Conservation (phyloP, 2,888 invertebrate genomes). For the Trichogramma dendrolimi region DNA sequence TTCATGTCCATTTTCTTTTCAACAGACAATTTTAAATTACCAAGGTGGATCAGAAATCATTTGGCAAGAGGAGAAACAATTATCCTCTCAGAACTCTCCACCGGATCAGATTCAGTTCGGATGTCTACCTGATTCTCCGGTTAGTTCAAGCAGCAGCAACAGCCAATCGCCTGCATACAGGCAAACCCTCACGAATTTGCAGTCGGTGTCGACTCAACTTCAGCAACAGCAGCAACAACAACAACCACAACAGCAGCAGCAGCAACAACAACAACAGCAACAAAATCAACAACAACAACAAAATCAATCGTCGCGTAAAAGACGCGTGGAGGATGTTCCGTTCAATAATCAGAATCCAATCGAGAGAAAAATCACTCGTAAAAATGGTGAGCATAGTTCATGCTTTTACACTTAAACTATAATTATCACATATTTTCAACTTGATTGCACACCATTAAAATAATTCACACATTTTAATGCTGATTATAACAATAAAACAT, state of each 20-base stretch:
- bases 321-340: conserved; percentile 38
- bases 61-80: too few relatives aligned
- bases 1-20: too few relatives aligned
- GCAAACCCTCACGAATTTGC: too few relatives aligned
- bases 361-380: conserved; percentile 45
- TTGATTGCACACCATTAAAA: neutral
- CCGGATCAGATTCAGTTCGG: too few relatives aligned
- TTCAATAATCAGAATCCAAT: conserved; percentile 25
- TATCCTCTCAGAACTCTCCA: too few relatives aligned
- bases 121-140: too few relatives aligned
- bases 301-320: conserved; percentile 35
- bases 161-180: neutral
- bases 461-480: neutral
- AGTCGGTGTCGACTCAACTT: conserved; percentile 12
- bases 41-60: too few relatives aligned
- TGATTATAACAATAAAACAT: too few relatives aligned
- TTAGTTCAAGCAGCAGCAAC: conserved; percentile 40
- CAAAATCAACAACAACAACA: conserved; percentile 24
- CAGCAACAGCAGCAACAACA: conserved; percentile 1
- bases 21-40: too few relatives aligned
- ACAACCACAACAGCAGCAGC: neutral
- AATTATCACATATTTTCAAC: neutral
- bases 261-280: neutral
- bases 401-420: neutral
- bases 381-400: conserved; percentile 41